Conservation (phyloP, 2,113 vertebrate genomes). For the Trematomus loennbergii region DNA sequence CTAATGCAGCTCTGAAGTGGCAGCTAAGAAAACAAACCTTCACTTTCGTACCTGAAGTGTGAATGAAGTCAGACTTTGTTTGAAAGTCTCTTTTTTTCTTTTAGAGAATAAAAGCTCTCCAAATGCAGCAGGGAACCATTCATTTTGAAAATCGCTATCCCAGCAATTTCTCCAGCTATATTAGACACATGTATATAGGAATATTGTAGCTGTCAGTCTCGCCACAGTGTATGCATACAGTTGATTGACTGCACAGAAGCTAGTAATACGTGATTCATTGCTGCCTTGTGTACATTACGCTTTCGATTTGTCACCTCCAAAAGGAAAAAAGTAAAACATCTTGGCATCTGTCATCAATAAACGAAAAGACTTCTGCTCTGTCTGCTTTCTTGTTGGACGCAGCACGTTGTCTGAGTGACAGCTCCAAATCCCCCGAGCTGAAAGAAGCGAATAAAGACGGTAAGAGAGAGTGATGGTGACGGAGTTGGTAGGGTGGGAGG, state of each 20-base stretch:
- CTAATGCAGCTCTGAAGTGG: conserved; percentile 3
- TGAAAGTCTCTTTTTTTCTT: neutral
- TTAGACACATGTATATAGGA: conserved; percentile 16
- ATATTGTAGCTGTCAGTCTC: conserved; percentile 24
- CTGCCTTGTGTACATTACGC: conserved; percentile 19
- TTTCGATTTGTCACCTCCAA: conserved; percentile 55
- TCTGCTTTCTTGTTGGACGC: conserved; percentile 46
- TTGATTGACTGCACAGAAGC: conserved; percentile 16
- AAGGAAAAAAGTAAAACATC: conserved; percentile 30
- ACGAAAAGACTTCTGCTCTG: conserved; percentile 36
- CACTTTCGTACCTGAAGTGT: conserved; percentile 3
- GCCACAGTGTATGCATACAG: neutral
- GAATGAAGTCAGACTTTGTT: conserved; percentile 1
- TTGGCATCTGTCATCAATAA: conserved; percentile 52
- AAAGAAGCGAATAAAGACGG: conserved; percentile 9
- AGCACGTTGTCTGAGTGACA: conserved; percentile 43
- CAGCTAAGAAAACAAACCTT: conserved; percentile 8
- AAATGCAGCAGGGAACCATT: neutral
- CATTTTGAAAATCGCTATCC: conserved; percentile 14
- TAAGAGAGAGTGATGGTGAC: conserved; percentile 7
- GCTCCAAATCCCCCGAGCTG: conserved; percentile 49
- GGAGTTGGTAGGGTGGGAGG: conserved; percentile 9
- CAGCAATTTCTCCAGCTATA: neutral
- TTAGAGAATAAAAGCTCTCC: conserved; percentile 6
- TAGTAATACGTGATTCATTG: conserved; percentile 29